A percentile compares a stretch with the other conserved stretches of the same genome.
Conservation (phyloP, 2,797 vertebrate genomes). For the Lithobates sylvaticus region DNA sequence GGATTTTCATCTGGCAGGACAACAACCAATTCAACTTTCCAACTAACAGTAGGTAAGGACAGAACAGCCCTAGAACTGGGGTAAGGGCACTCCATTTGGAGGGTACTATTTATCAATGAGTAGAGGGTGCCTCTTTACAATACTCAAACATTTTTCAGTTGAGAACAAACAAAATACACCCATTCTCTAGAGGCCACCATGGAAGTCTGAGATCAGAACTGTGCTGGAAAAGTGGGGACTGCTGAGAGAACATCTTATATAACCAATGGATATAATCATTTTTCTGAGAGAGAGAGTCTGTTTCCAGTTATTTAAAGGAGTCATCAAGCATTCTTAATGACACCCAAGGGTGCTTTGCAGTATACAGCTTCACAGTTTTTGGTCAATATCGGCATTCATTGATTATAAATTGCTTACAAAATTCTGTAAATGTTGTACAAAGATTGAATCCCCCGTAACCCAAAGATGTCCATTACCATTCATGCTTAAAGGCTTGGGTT, state of each 20-base stretch:
- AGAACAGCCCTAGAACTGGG: too few relatives aligned
- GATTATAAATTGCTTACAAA: constrained; percentile 30
- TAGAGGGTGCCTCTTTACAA: too few relatives aligned
- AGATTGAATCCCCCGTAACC: constrained; percentile 14
- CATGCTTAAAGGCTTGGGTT: constrained; percentile 39
- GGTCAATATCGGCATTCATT: constrained; percentile 44
- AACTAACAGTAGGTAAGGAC: too few relatives aligned
- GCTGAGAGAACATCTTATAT: background rate
- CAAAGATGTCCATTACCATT: constrained; percentile 24
- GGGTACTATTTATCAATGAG: too few relatives aligned
- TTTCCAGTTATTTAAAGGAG: background rate
- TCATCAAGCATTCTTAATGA: background rate
- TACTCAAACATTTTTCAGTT: too few relatives aligned
- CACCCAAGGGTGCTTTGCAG: constrained; percentile 8
- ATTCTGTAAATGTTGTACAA: constrained; percentile 13
- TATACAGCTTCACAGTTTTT: constrained; percentile 56
- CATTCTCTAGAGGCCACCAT: background rate
- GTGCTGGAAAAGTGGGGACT: too few relatives aligned
- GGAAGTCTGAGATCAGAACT: too few relatives aligned
- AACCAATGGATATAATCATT: background rate
- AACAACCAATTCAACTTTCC: too few relatives aligned
- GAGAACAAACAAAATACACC: background rate
- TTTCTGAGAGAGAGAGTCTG: too few relatives aligned
- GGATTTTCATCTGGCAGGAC: too few relatives aligned
- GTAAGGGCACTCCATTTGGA: too few relatives aligned